Conservation (phyloP, 1,140 invertebrate genomes). For the Bombus picipes region DNA sequence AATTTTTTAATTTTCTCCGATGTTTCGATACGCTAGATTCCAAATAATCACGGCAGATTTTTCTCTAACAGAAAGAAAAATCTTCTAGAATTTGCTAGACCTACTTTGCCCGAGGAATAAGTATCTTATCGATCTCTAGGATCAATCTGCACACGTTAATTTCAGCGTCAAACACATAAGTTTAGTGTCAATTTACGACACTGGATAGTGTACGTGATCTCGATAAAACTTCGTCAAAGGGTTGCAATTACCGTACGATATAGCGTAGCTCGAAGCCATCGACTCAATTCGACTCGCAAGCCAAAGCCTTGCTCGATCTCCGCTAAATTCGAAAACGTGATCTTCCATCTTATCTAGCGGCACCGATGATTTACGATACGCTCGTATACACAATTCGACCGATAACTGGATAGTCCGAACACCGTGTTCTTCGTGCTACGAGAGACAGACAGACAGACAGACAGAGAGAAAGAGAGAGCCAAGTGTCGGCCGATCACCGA, state of each 20-base stretch:
- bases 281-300: neutral
- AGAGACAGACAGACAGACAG: neutral
- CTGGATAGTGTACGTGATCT: neutral
- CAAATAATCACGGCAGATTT: neutral
- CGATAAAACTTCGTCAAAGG: constrained; percentile 37
- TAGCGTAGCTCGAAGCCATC: constrained; percentile 4
- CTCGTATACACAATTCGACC: constrained; percentile 30
- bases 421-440: constrained; percentile 7
- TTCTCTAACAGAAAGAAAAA: neutral
- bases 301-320: neutral
- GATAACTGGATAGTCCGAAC: constrained; percentile 48
- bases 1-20: no score
- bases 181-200: neutral
- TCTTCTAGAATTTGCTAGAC: neutral
- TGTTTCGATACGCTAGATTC: neutral
- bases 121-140: neutral
- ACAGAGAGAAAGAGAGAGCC: neutral
- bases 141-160: neutral
- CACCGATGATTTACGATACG: constrained; percentile 63
- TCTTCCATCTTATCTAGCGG: constrained; percentile 57
- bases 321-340: constrained; percentile 67
- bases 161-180: neutral
- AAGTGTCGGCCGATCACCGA: constrained; percentile 58
- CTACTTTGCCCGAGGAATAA: constrained; percentile 4
- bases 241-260: constrained; percentile 40